phyloP scores from a whole-genome alignment of 2,113 vertebrate species.

The Eulacestoma nigropectus region DNA sequence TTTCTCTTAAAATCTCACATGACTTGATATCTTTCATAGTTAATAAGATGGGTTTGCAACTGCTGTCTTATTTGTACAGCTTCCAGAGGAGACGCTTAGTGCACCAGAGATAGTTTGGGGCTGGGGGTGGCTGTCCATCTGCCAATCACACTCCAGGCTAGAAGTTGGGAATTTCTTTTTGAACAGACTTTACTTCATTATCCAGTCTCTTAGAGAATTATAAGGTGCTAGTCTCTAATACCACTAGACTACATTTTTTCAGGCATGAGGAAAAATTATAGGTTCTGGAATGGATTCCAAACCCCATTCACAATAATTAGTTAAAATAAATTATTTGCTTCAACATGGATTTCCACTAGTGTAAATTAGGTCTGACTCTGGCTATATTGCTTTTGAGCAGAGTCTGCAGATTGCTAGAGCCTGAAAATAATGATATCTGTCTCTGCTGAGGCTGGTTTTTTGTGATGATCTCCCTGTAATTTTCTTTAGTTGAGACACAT shows the following conservation, averaged over 20 bases:
- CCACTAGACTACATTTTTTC: background rate
- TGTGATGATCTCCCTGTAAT: background rate
- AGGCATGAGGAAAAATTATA: background rate
- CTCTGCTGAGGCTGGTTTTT: background rate
- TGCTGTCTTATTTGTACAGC: background rate
- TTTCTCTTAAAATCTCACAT: background rate
- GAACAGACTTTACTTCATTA: background rate
- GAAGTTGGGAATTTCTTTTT: background rate
- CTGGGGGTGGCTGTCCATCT: background rate
- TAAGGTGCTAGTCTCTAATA: background rate
- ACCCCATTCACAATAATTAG: background rate
- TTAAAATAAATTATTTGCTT: slow-evolving; percentile 8
- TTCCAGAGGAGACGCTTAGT: background rate
- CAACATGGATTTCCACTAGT: background rate
- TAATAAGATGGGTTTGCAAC: background rate
- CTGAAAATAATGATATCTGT: background rate
- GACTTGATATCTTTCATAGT: background rate
- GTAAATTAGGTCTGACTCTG: background rate
- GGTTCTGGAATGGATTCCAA: background rate
- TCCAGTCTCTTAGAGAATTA: background rate
- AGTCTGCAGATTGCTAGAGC: background rate
- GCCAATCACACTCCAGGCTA: background rate
- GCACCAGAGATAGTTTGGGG: background rate
- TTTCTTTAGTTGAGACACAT: slow-evolving; percentile 1
- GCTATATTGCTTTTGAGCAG: background rate